Base-by-base conservation (phyloP, 2,888 invertebrate genomes). In the Phortica magna region DNA sequence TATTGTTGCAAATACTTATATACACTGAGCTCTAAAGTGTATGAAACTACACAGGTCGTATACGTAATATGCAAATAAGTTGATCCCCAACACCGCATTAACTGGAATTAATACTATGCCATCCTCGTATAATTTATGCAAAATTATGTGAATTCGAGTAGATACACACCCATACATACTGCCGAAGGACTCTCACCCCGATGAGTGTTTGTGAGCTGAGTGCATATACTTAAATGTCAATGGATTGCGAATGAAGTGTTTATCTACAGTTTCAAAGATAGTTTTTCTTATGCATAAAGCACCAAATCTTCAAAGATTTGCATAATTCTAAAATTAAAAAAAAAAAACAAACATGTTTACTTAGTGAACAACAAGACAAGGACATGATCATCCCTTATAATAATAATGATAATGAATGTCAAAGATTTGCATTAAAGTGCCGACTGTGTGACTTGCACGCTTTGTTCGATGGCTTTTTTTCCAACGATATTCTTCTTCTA, bases 91-190 rank as follows among this genome's bases (percentile, higher is more conserved):
- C 65, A 70, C 72, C 48, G 48, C 77, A 79, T 80, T 79, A 77
- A 84, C 79, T 81, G 83, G 83, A 87, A 84, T 82, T 86, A 89
- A 89, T 83, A 83, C 83, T 84, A 80, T 81, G 85, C 79, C 78
- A 82, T 81, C 72, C 81, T 83, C 79, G 81, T 83, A 82, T 84
- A 85, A 87, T 88, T 83, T 85, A 87, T 89, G 86, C 89, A 84
- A 78, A 81, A 74, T 59, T 55, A 70, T 48, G 61, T 59, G 48
- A 5, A n/a, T 59, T 59, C 19, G 65, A 31, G 71, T 59, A 17
- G 9, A 67, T 31, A 67, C 19, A 76, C 72, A 64, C 65, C 53
- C 19, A 67, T 41, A 75, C 42, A 17, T 48, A 68, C 48, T 64
- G 59, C 48, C 68, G 68, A 68, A 31, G 31, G 31, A 31, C 31